Evolutionary conservation across 1,140 invertebrate genomes (phyloP).

Genomic region (Drosophila gunungcola): DNA sequence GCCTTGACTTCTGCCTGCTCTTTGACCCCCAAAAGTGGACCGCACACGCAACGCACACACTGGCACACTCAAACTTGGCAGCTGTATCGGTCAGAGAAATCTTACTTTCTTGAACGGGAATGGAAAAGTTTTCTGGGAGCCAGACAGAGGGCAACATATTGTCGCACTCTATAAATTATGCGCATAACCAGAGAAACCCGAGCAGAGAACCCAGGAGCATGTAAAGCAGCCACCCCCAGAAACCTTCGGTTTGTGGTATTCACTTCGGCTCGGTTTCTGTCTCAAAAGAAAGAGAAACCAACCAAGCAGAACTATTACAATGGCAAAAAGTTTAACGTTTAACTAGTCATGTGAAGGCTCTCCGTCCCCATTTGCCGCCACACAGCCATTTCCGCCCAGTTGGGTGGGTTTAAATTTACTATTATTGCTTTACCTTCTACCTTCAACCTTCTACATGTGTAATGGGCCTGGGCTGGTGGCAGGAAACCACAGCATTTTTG

Average conservation of each 20-base stretch:
- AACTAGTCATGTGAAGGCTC: slow-evolving; percentile 73
- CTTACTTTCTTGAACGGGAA: slow-evolving; percentile 61
- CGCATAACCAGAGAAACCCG: slow-evolving; percentile 65
- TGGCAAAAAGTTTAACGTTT: slow-evolving; percentile 81
- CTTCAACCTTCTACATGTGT: slow-evolving; percentile 57
- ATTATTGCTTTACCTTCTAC: slow-evolving; percentile 43
- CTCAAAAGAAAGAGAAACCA: slow-evolving; percentile 68
- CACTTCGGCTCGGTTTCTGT: slow-evolving; percentile 27
- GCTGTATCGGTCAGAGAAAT: slow-evolving; percentile 55
- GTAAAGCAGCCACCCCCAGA: slow-evolving; percentile 50
- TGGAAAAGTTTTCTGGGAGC: slow-evolving; percentile 57
- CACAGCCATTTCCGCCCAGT: slow-evolving; percentile 4
- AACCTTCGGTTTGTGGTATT: slow-evolving; percentile 30
- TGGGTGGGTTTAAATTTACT: slow-evolving; percentile 62
- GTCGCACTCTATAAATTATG: slow-evolving; percentile 82
- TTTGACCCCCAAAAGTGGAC: slow-evolving; percentile 51
- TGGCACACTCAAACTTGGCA: slow-evolving; percentile 8
- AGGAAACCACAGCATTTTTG: slow-evolving; percentile 54
- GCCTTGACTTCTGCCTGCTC: slow-evolving; percentile 46
- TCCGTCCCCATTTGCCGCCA: neutral
- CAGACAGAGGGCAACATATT: slow-evolving; percentile 72
- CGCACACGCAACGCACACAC: slow-evolving; percentile 3
- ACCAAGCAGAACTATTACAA: slow-evolving; percentile 80
- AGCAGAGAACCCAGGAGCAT: slow-evolving; percentile 39
- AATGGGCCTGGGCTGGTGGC: slow-evolving; percentile 56